Percentiles rank a stretch among this genome's conserved stretches.
These are phyloP conservation scores for Hemibagrus guttatus DNA, from an alignment of 2,797 vertebrate genomes.

Conservation along the genomic window DNA sequence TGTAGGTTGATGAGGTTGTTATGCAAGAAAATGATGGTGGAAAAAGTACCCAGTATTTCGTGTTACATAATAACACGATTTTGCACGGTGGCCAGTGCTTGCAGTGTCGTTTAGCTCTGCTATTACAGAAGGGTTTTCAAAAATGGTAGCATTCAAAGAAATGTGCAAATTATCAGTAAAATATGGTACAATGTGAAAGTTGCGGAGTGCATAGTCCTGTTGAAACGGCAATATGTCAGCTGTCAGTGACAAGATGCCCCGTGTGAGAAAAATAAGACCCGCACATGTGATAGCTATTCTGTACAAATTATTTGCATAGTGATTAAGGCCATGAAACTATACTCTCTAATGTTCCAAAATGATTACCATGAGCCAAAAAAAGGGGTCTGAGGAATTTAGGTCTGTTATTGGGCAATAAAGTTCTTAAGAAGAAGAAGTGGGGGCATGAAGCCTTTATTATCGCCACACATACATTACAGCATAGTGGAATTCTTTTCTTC, in stretches of 20 bases:
- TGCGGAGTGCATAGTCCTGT: not conserved
- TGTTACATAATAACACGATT: slow-evolving; percentile 69
- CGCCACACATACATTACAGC: too few species aligned
- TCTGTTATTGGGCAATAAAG: not conserved
- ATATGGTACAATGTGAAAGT: not conserved
- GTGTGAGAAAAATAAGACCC: not conserved
- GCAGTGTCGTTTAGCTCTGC: not conserved
- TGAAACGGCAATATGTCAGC: not conserved
- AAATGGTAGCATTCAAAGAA: not conserved
- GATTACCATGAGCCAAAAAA: slow-evolving; percentile 14
- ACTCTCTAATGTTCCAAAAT: not conserved
- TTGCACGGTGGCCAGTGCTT: slow-evolving; percentile 6
- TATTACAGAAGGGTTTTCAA: not conserved
- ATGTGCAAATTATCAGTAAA: not conserved
- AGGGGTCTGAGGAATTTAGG: not conserved
- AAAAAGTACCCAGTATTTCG: slow-evolving; percentile 60
- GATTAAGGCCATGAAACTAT: not conserved
- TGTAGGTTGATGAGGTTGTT: slow-evolving; percentile 67
- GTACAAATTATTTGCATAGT: not conserved
- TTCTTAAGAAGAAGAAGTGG: too few species aligned
- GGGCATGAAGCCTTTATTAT: too few species aligned
- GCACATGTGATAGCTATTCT: not conserved
- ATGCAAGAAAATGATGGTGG: slow-evolving; percentile 70
- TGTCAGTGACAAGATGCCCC: not conserved
- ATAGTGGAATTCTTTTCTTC: too few species aligned